Evolutionary conservation across 23 tunicate genomes (phyloP), one percentile per base, ranked within the genome.

Genomic region (Oikopleura dioica): DNA sequence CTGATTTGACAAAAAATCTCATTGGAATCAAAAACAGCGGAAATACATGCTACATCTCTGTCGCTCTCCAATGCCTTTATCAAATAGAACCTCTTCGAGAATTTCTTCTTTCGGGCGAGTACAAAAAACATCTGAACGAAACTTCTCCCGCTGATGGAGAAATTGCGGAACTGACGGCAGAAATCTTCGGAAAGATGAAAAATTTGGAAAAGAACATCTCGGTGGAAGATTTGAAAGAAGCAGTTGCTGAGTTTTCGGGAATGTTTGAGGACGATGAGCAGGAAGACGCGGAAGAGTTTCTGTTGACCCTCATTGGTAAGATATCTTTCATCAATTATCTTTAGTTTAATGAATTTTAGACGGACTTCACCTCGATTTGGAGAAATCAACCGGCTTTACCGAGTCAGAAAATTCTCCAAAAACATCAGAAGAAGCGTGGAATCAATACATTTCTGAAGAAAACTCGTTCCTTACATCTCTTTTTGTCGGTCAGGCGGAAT

Each of bases 201-300:
- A n/a, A n/a, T n/a, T n/a, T n/a, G n/a, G n/a, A n/a, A n/a, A n/a
- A n/a, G n/a, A n/a, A n/a, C n/a, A n/a, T n/a, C n/a, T n/a, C n/a
- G n/a, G n/a, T n/a, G n/a, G n/a, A n/a, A n/a, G n/a, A n/a, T n/a
- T n/a, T n/a, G n/a, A n/a, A n/a, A n/a, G n/a, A n/a, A n/a, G n/a
- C n/a, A n/a, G n/a, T n/a, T n/a, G n/a, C n/a, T n/a, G n/a, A n/a
- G 33, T 16, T 63, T 63, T 63, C 72, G 33, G 5, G 5, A 12
- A 4, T 23, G 5, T 63, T 63, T 31, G 26, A 63, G 26, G 72
- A 31, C 72, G 26, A 63, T 28, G 26, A 63, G 26, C 72, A 63
- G 33, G 72, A 63, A 63, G 72, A 63, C 33, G 72, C 72, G 4
- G 30, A 63, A 63, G 72, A 63, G 33, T 63, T 63, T 63, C 26